Base-by-base conservation (phyloP, 30 jellyfish, hydroid and myxozoan genomes). In the Aurelia aurita complex sp. Pacific region DNA sequence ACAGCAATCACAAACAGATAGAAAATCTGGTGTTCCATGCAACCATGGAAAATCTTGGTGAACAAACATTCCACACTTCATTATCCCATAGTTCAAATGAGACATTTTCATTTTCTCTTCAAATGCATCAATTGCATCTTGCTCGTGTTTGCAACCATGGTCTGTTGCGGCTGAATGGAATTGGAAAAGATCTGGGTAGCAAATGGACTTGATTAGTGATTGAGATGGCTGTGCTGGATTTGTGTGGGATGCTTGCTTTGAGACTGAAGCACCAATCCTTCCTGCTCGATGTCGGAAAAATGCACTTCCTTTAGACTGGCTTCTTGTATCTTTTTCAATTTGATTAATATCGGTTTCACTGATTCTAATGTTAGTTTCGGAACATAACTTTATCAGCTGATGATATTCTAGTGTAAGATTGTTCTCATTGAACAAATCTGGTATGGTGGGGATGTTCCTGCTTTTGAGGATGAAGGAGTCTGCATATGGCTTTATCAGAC, bases 131-230 rank as follows among this genome's bases (percentile, higher is more conserved):
- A 77, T 59, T 57, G 87, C 87, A 79, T 62, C 80, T 79, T 64
- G 79, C 80, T 79, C 89, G 64, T 79, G 79, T 70, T 79, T 69
- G 82, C 90, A 80, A 35, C 90, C 90, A 54, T 80, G 64, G 74
- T 67, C 82, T 80, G 90, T 64, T 65, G 90, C 90, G 67, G 73
- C 90, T 66, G 82, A 43, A 14, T 80, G 81, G 90, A 80, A 80
- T 33, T 69, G 60, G 82, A 66, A 66, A 54, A 66, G 55, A 67
- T 80, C 42, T 64, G 90, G 90, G 64, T 80, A 80, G 82, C 81
- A 80, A 69, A 80, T 80, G 14, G 74, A 67, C 40, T 66, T 80
- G 74, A 80, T 67, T 40, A 80, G 54, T 40, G 82, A 40, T 54
- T 80, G 81, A 66, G 90, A 80, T 67, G 82, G 90, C 90, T 80